Conservation (phyloP, 92 coral and sea anemone genomes). For the Porites evermanni region DNA sequence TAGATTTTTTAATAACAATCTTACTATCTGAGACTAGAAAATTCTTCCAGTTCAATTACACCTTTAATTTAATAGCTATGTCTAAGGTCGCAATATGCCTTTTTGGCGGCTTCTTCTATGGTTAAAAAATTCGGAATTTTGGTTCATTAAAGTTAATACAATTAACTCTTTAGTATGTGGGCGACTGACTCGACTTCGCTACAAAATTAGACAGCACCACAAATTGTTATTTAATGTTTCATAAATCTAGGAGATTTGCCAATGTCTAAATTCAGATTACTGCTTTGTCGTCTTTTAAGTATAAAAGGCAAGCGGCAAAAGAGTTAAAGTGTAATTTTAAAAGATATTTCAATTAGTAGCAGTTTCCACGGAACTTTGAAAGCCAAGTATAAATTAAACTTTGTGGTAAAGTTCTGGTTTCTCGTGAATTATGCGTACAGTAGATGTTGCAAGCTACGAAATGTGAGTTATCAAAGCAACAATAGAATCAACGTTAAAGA, state of each 20-base stretch:
- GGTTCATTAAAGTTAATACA: too few species aligned
- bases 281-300: not conserved
- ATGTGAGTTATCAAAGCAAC: not conserved
- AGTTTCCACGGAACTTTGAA: not conserved
- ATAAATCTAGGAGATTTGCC: not conserved
- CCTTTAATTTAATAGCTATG: conserved; percentile 18
- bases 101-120: too few species aligned
- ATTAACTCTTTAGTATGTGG: not conserved
- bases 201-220: not conserved
- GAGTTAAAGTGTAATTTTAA: not conserved
- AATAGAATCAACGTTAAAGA: not conserved
- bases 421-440: not conserved
- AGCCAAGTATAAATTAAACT: not conserved
- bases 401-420: conserved; percentile 4
- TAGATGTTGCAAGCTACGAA: not conserved
- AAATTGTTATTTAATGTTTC: not conserved
- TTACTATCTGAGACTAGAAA: not conserved
- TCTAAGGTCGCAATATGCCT: not conserved
- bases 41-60: not conserved
- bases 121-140: too few species aligned
- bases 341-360: not conserved
- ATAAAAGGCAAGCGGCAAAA: conserved; percentile 32
- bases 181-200: not conserved
- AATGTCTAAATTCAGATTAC: not conserved
- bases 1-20: not conserved